phyloP scores from a whole-genome alignment of 2,888 invertebrate species.

The Micoletzkya japonica region DNA sequence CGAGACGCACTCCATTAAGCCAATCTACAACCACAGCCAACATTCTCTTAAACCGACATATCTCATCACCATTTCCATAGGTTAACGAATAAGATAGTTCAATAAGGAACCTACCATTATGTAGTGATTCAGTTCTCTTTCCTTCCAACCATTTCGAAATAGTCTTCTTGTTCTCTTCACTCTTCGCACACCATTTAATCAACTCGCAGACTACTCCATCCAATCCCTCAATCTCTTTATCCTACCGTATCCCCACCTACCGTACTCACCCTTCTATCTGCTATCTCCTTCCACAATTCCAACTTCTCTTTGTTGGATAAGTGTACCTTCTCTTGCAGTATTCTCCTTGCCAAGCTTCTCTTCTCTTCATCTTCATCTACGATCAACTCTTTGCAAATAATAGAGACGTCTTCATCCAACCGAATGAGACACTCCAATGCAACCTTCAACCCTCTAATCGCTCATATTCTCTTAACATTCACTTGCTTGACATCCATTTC shows the following conservation, averaged over 20 bases:
- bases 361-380: slow-evolving; percentile 3
- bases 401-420: background rate
- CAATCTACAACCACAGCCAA: slow-evolving; percentile 6
- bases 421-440: slow-evolving; percentile 10
- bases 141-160: background rate
- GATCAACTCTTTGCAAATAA: too few species aligned
- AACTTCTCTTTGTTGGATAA: background rate
- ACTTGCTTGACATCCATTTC: too few species aligned
- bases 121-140: background rate
- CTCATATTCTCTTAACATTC: too few species aligned
- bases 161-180: too few species aligned
- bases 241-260: background rate
- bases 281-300: background rate
- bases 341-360: slow-evolving; percentile 4
- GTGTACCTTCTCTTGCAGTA: background rate
- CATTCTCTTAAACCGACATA: too few species aligned
- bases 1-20: slow-evolving; percentile 7
- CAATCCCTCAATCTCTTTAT: background rate
- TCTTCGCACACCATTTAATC: slow-evolving; percentile 1
- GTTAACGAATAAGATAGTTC: background rate
- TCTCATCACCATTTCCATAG: too few species aligned
- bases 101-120: background rate
- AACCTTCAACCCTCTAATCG: too few species aligned
- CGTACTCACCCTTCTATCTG: background rate
- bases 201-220: background rate